Evolutionary conservation across 1,140 invertebrate species (phyloP), one percentile per base, ranked within the genome.

Genomic region (Cotesia vestalis): DNA sequence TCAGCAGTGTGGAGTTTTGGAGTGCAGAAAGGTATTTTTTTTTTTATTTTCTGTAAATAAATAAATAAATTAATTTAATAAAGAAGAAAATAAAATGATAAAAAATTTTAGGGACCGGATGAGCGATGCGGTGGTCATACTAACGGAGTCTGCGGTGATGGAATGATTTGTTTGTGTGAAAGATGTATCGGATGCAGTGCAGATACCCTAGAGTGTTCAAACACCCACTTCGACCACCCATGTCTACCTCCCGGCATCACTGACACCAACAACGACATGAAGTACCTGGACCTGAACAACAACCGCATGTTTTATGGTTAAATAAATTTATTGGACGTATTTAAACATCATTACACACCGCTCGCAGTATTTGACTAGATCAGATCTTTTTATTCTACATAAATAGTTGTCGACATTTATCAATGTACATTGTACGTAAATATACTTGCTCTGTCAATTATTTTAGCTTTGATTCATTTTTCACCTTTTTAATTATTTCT

Each of bases 101-200:
- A 57, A 12, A 20, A 36, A 46, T 27, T 2, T 14, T 63, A 17
- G 88, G 88, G 89, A 53, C 89, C 88, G 4, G 88, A 86, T 17
- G 82, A 89, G 46, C 70, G 77, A 36, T 90, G 89, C 73, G 88
- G 89, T 4, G 89, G 88, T 5, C 76, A 74, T 0, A 77, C 77
- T 9, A 82, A 82, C 14, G 88, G 88, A 4, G 74, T 76, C 0
- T 90, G 89, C 74, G 89, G 87, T 53, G 88, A 88, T 3, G 89
- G 89, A 34, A 79, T 90, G 80, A 82, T 80, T 72, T 90, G 89
- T 73, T 77, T 78, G 61, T 84, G 89, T 74, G 83, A 87, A 46
- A 81, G 77, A 67, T 89, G 88, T 77, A 78, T 80, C 27, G 89
- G 89, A 4, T 90, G 89, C 78, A 88, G 86, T 64, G 71, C 80